These are phyloP conservation scores for Eurosta solidaginis DNA, from an alignment of 1,140 invertebrate genomes.

Conservation along the genomic window DNA sequence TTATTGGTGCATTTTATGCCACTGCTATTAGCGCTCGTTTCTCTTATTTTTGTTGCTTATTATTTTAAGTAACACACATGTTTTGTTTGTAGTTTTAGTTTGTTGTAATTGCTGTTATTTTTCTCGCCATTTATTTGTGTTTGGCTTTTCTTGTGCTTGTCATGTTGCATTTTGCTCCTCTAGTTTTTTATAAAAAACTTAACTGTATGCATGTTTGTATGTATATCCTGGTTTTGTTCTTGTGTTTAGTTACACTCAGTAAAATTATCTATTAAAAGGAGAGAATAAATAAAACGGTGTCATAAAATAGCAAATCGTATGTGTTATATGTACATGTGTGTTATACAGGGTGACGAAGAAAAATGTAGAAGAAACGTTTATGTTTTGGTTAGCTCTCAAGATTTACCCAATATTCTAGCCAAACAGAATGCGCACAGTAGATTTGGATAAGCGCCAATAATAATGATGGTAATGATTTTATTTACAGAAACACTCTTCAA, in stretches of 20 bases:
- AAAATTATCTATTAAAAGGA: constrained; percentile 24
- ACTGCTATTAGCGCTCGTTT: background rate
- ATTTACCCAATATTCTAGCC: no score
- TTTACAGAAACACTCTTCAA: no score
- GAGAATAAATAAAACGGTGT: background rate
- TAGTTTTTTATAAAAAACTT: background rate
- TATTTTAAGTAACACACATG: background rate
- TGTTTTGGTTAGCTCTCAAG: no score
- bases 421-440: no score
- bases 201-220: background rate
- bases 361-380: no score
- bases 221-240: background rate
- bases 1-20: constrained; percentile 6
- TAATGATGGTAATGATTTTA: no score
- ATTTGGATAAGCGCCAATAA: no score
- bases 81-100: background rate
- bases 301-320: constrained; percentile 10
- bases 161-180: constrained; percentile 6
- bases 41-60: background rate
- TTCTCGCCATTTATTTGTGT: background rate
- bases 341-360: no score
- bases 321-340: no score
- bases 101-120: constrained; percentile 26
- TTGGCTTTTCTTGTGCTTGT: background rate
- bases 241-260: background rate